Percentiles rank a stretch among this genome's conserved stretches.
Conservation (phyloP, 1,140 invertebrate genomes). For the Antheraea pernyi region DNA sequence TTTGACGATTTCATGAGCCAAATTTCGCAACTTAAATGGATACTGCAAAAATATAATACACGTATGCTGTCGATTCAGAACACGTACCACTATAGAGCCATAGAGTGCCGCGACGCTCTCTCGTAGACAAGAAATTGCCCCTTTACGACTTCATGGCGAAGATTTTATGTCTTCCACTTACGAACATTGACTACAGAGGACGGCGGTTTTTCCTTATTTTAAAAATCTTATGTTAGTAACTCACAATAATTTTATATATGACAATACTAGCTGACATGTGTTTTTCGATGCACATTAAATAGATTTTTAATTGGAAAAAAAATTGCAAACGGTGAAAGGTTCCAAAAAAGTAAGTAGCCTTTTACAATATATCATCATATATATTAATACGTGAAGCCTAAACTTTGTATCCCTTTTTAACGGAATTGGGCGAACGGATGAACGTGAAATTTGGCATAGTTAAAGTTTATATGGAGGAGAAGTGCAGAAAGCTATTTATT, state of each 20-base stretch:
- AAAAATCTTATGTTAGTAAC: constrained; percentile 34
- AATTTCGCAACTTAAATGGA: constrained; percentile 25
- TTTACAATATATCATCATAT: no score
- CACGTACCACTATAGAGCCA: constrained; percentile 46
- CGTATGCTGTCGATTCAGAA: constrained; percentile 39
- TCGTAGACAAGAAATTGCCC: constrained; percentile 55
- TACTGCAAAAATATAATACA: constrained; percentile 23
- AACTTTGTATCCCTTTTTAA: no score
- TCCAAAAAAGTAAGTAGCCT: no score
- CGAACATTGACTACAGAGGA: constrained; percentile 50
- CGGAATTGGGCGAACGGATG: no score
- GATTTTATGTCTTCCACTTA: constrained; percentile 56
- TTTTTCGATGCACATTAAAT: no score
- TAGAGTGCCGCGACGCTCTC: constrained; percentile 37
- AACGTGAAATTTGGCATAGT: no score
- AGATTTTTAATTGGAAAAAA: no score
- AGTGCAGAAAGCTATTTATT: no score
- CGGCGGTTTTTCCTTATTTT: constrained; percentile 45
- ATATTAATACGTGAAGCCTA: no score
- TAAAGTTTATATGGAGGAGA: no score
- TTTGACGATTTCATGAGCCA: constrained; percentile 25
- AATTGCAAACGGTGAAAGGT: no score
- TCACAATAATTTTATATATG: background rate
- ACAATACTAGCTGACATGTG: no score
- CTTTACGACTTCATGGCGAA: constrained; percentile 48